Percentiles rank a stretch among this genome's conserved stretches.
Evolutionary conservation across 2,797 vertebrate species (phyloP).

Genomic region (Dicrostonyx torquatus): DNA sequence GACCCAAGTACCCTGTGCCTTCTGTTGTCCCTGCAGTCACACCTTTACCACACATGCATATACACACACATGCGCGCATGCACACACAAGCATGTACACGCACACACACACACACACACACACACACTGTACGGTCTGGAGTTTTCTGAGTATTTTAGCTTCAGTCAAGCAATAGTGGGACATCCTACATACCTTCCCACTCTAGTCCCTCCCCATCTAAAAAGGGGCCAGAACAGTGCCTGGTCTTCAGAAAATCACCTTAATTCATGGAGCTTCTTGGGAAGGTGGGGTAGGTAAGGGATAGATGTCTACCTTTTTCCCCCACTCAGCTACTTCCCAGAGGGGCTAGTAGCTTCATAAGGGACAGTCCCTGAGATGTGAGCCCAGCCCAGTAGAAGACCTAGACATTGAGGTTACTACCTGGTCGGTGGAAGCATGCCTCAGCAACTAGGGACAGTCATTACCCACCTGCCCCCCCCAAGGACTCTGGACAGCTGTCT

Average conservation of each 20-base stretch:
- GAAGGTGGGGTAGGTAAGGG: neutral
- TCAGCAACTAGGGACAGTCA: neutral
- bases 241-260: neutral
- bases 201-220: neutral
- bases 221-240: neutral
- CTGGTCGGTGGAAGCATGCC: neutral
- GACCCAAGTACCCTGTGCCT: no score
- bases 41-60: neutral
- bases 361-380: neutral
- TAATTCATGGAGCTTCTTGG: neutral
- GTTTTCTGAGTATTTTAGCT: neutral
- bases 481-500: neutral
- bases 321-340: neutral
- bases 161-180: neutral
- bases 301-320: rapidly evolving
- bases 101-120: no score
- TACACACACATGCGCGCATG: no score
- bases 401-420: neutral
- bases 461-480: neutral
- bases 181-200: neutral
- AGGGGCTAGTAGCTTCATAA: no score
- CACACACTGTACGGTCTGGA: no score
- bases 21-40: neutral
- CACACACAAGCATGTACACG: no score
- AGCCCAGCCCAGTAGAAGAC: neutral